These are phyloP conservation scores for Etheostoma spectabile DNA, from an alignment of 2,113 vertebrate species.

Conservation along the genomic window DNA sequence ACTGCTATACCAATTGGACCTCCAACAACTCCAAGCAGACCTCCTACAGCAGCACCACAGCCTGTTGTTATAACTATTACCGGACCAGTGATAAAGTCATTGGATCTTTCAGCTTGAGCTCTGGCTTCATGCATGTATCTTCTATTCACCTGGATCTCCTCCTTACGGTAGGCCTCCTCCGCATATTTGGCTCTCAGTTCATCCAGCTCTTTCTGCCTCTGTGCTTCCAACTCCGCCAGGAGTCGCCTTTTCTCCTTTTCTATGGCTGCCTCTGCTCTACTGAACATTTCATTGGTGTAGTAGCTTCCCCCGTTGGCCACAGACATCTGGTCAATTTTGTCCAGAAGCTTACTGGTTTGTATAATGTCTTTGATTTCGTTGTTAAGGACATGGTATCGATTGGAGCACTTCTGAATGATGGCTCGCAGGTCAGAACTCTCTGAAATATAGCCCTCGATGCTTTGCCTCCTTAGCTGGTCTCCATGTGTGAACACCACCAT, in stretches of 20 bases:
- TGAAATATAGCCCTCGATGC: constrained; percentile 51
- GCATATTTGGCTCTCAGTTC: constrained; percentile 19
- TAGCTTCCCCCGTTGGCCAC: constrained; percentile 27
- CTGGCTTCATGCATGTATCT: constrained; percentile 47
- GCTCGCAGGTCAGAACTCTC: constrained; percentile 16
- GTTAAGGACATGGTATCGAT: constrained; percentile 69
- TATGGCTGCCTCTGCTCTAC: constrained; percentile 48
- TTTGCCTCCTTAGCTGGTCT: constrained; percentile 57
- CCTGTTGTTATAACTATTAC: neutral
- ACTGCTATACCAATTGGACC: constrained; percentile 40
- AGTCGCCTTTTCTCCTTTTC: constrained; percentile 50
- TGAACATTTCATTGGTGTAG: constrained; percentile 68
- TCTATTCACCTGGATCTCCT: constrained; percentile 27
- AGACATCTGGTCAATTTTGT: constrained; percentile 63
- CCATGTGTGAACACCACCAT: constrained; percentile 77
- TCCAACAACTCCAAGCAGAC: constrained; percentile 36
- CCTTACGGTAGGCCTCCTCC: neutral
- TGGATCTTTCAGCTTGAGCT: constrained; percentile 42
- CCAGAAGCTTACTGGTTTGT: constrained; percentile 54
- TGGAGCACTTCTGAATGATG: constrained; percentile 23
- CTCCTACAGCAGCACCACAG: constrained; percentile 52
- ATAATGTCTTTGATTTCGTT: constrained; percentile 59
- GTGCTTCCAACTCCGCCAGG: constrained; percentile 26
- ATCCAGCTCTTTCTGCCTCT: constrained; percentile 33
- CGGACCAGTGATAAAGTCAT: constrained; percentile 23